A percentile compares a stretch with the other conserved stretches of the same genome.
Evolutionary conservation across 2,797 vertebrate genomes (phyloP).

Genomic region (Tarsius wallacei): DNA sequence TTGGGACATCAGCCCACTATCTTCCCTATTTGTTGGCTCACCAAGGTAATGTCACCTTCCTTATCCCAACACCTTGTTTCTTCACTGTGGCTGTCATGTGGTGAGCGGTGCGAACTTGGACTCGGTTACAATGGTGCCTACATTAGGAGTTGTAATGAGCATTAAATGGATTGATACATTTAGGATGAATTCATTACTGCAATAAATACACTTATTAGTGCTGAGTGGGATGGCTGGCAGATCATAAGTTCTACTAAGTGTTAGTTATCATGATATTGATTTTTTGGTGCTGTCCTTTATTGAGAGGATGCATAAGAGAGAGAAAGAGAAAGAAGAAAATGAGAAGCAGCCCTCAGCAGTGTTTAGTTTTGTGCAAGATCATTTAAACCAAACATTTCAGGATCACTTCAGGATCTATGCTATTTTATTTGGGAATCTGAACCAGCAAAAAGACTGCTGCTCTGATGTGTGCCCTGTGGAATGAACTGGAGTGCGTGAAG

Average conservation of each 20-base stretch:
- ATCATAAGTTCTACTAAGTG: not conserved
- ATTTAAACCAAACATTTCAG: not conserved
- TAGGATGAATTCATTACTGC: constrained; percentile 5
- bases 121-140: not conserved
- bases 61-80: no score
- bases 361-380: constrained; percentile 37
- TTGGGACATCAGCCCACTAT: no score
- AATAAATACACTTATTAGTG: not conserved
- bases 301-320: not conserved
- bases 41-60: no score
- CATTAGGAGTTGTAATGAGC: not conserved
- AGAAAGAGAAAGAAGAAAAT: constrained; percentile 3
- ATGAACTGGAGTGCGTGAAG: not conserved
- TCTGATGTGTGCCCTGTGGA: constrained; percentile 11
- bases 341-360: not conserved
- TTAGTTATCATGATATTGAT: not conserved
- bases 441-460: not conserved
- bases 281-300: not conserved
- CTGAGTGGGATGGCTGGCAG: not conserved
- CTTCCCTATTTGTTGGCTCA: no score
- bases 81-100: no score
- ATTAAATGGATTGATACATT: not conserved
- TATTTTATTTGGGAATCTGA: not conserved
- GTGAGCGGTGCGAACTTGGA: no score
- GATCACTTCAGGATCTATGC: not conserved